These are phyloP conservation scores for Lasioglossum albipes DNA, from an alignment of 1,140 invertebrate species.

Conservation along the genomic window DNA sequence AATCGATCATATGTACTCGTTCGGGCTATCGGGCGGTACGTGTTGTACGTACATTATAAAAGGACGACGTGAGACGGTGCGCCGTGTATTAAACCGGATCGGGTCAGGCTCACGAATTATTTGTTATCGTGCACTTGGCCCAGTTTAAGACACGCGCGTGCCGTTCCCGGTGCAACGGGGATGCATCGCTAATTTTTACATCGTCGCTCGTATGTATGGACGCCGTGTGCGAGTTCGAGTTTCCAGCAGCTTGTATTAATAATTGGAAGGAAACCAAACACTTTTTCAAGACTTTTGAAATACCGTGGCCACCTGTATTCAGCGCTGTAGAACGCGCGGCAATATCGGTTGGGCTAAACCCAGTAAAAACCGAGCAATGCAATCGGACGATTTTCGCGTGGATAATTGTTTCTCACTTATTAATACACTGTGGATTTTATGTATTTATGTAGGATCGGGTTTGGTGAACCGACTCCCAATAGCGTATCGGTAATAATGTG, in stretches of 20 bases:
- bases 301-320: background rate
- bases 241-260: background rate
- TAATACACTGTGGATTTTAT: no score
- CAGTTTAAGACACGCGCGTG: slow-evolving; percentile 54
- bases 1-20: background rate
- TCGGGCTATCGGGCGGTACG: background rate
- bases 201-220: background rate
- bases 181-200: slow-evolving; percentile 44
- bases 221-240: no score
- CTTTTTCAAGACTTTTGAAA: background rate
- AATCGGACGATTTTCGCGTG: no score
- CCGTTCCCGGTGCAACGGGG: slow-evolving; percentile 4
- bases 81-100: slow-evolving; percentile 46
- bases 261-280: background rate
- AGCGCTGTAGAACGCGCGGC: background rate
- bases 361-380: no score
- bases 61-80: background rate
- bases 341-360: no score
- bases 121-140: slow-evolving; percentile 69
- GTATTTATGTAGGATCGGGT: no score
- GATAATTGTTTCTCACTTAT: no score
- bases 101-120: slow-evolving; percentile 57
- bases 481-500: no score
- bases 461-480: no score
- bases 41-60: background rate